Base-by-base conservation (phyloP, 2,888 invertebrate species). In the Andrena flavipes region DNA sequence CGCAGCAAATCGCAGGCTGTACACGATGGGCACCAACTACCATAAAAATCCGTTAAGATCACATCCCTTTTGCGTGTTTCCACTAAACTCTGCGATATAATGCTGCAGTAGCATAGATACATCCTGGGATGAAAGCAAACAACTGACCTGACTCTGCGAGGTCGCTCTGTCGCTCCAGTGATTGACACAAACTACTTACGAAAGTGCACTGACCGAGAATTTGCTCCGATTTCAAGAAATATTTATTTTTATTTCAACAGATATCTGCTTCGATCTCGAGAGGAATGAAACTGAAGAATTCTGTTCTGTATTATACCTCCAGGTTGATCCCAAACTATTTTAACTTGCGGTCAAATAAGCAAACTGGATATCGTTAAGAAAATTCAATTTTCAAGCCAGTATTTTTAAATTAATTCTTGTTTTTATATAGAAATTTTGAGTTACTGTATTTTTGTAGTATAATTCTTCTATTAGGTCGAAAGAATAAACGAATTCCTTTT, bases 131-230 rank as follows among this genome's bases (percentile, higher is more conserved):
- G 54, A 64, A 48, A 26, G 48, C 10, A 63, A 63, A 48, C 60
- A 20, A 54, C 23, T 54, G 48, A 68, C 54, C 59, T 51, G 60
- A 29, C 75, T 70, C 71, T 72, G 26, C 62, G 60, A 63, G 54
- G 63, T 67, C 70, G 63, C 67, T 48, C 76, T 51, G 49, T 42
- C 54, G 59, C 42, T 60, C 63, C 33, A 59, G 64, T 80, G 82
- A 82, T 82, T 82, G 74, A 56, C 60, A 75, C 30, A 71, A 30
- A 71, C 56, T 75, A 65, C 59, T 68, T 75, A 30, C 33, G 33
- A 74, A 79, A 74, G 70, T 65, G 54, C 64, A 62, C n/a, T 60
- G 73, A 8, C 20, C 56, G 29, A n/a, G 48, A 16, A 13, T 10
- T 29, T 6, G 20, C 5, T 35, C 2, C n/a, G 4, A 35, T 59